A percentile compares a stretch with the other conserved stretches of the same genome.
Conservation (phyloP, 2,797 vertebrate species). For the Eutrigla gurnardus region DNA sequence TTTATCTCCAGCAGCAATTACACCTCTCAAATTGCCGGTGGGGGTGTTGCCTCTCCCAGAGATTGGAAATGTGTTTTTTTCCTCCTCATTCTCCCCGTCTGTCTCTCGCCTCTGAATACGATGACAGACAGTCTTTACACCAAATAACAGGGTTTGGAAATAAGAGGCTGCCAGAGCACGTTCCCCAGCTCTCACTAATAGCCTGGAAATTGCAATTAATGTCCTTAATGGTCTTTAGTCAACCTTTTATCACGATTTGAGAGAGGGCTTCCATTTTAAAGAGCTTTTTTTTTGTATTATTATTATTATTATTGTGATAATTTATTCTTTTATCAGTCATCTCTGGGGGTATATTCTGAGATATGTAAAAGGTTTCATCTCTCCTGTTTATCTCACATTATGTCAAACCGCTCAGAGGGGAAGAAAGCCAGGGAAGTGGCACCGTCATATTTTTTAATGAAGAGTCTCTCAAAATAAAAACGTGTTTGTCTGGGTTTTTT, state of each 20-base stretch:
- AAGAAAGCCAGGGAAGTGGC: constrained; percentile 36
- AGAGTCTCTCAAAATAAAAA: constrained; percentile 41
- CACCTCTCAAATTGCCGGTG: constrained; percentile 94
- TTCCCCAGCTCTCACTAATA: constrained; percentile 91
- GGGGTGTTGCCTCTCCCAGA: constrained; percentile 91
- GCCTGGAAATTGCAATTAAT: constrained; percentile 96
- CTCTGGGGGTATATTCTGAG: constrained; percentile 75
- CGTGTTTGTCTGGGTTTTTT: constrained; percentile 46
- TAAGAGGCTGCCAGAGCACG: constrained; percentile 95
- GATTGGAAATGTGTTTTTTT: constrained; percentile 88
- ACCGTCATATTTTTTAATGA: constrained; percentile 53
- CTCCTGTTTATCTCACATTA: constrained; percentile 65
- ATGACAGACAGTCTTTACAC: constrained; percentile 95
- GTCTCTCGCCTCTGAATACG: constrained; percentile 85
- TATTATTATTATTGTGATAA: constrained; percentile 83
- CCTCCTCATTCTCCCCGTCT: constrained; percentile 29
- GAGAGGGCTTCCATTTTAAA: constrained; percentile 89
- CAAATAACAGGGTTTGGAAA: constrained; percentile 99
- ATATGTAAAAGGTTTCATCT: constrained; percentile 73
- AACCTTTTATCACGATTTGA: constrained; percentile 89
- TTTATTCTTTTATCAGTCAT: constrained; percentile 90
- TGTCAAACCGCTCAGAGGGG: constrained; percentile 33
- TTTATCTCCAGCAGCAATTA: constrained; percentile 93
- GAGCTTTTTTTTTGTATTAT: constrained; percentile 81
- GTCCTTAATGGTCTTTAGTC: constrained; percentile 95